phyloP scores from a whole-genome alignment of 2,888 invertebrate genomes.

The Congeria kusceri region DNA sequence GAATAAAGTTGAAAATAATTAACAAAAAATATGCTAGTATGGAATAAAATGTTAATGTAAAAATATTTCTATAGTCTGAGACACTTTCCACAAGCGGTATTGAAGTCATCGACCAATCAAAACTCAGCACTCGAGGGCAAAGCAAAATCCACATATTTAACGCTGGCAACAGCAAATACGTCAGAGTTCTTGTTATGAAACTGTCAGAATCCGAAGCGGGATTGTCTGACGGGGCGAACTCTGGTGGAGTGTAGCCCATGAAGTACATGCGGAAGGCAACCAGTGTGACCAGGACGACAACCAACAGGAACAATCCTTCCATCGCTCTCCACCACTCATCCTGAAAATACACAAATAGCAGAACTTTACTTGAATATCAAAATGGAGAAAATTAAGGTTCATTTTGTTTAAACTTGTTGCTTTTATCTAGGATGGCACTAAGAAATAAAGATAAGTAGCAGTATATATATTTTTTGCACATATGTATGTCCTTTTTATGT shows the following conservation, averaged over 20 bases:
- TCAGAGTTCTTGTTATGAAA: slow-evolving; percentile 92
- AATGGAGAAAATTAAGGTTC: not conserved
- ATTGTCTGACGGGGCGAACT: slow-evolving; percentile 97
- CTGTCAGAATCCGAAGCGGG: slow-evolving; percentile 96
- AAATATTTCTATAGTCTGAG: slow-evolving; percentile 92
- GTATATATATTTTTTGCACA: not conserved
- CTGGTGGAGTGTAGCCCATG: slow-evolving; percentile 90
- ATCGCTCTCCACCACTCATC: slow-evolving; percentile 75
- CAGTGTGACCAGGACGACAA: slow-evolving; percentile 89
- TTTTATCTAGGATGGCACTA: not conserved
- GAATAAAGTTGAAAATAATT: slow-evolving; percentile 67
- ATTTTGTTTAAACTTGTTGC: not conserved
- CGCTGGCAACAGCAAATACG: slow-evolving; percentile 96
- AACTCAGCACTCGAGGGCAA: slow-evolving; percentile 95
- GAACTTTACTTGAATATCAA: not conserved
- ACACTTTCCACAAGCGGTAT: slow-evolving; percentile 93
- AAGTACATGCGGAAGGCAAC: slow-evolving; percentile 92
- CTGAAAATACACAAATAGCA: slow-evolving; percentile 43
- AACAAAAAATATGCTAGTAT: slow-evolving; percentile 73
- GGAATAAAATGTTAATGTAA: slow-evolving; percentile 91
- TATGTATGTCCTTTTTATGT: too few species aligned
- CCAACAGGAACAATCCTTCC: slow-evolving; percentile 86
- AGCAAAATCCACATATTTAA: slow-evolving; percentile 95
- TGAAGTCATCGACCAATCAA: slow-evolving; percentile 99
- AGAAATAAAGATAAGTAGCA: not conserved